Evolutionary conservation across 1,140 invertebrate genomes (phyloP), one percentile per base, ranked within the genome.

Genomic region (Cydia pomonella): DNA sequence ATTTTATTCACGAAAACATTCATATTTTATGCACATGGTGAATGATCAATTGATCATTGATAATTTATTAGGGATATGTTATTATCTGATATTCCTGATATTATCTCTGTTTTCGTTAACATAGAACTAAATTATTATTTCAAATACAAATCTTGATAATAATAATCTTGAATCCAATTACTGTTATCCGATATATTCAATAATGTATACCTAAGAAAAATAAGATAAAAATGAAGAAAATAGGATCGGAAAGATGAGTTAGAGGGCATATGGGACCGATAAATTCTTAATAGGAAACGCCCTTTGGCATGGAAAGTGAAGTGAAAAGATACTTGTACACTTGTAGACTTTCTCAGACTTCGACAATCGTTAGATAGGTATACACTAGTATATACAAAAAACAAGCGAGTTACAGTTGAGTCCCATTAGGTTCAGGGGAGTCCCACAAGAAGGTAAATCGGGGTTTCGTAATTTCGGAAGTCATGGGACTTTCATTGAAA

Each of bases 191-290:
- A 50, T 50, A 50, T 50, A 6, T 50, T 38, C 2, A 38, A 38
- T 10, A 7, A 38, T 38, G 2, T 38, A 12, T 47, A 47, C 6
- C 6, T 41, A 3, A 47, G 1, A 16, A 47, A 16, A 7, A n/a
- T 50, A 50, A n/a, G 47, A 50, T 50, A n/a, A 50, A 50, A 50
- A 50, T n/a, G 5, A 18, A 50, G 3, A n/a, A 44, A 50, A 50
- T 50, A 50, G 47, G 47, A 50, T 50, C 47, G n/a, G n/a, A 50
- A 12, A 50, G 47, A 50, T 50, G 47, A 50, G 47, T 50, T 50
- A 50, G n/a, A 50, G n/a, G 47, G 47, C 47, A n/a, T 50, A n/a
- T 6, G 47, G 47, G 47, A 50, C n/a, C 47, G n/a, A 50, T 50
- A 50, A 50, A 50, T 50, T 50, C 47, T 18, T 50, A 50, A 50